A percentile compares a stretch with the other conserved stretches of the same genome.
These are phyloP conservation scores for Odontophorus gujanensis DNA, from an alignment of 2,113 vertebrate species.

Conservation along the genomic window DNA sequence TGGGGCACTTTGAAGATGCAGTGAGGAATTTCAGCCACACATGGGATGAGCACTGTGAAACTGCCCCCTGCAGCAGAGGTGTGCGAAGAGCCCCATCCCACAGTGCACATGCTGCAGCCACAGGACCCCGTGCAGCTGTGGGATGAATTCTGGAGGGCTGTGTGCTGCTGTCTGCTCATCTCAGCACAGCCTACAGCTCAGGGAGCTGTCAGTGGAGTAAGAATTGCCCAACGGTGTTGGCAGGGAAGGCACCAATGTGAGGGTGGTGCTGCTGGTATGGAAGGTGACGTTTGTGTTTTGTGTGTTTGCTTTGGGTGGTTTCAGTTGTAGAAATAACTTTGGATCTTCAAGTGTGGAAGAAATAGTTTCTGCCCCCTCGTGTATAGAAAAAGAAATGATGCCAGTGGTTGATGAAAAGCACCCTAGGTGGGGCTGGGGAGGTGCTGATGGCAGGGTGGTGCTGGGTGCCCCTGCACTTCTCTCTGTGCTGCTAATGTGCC, in stretches of 20 bases:
- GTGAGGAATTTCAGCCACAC: rapidly evolving
- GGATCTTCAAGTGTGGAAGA: neutral
- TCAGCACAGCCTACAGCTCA: neutral
- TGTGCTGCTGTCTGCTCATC: neutral
- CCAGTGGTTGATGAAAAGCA: rapidly evolving
- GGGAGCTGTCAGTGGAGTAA: neutral
- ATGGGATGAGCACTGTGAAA: neutral
- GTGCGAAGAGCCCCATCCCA: too few species aligned
- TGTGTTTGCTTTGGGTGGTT: neutral
- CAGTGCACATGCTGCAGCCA: neutral
- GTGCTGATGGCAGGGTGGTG: rapidly evolving
- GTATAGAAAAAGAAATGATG: neutral
- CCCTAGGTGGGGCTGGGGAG: neutral
- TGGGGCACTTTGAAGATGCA: slow-evolving; percentile 42
- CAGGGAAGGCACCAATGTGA: neutral
- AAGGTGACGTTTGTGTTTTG: neutral
- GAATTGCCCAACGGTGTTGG: too few species aligned
- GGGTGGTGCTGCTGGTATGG: neutral
- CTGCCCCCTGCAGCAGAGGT: neutral
- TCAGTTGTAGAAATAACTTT: neutral
- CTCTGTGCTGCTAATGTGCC: neutral
- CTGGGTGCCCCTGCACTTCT: too few species aligned
- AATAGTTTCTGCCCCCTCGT: neutral
- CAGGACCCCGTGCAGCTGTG: neutral
- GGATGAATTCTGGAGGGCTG: neutral